Conservation (phyloP, 2,888 invertebrate genomes). For the Caenorhabditis sp. region DNA sequence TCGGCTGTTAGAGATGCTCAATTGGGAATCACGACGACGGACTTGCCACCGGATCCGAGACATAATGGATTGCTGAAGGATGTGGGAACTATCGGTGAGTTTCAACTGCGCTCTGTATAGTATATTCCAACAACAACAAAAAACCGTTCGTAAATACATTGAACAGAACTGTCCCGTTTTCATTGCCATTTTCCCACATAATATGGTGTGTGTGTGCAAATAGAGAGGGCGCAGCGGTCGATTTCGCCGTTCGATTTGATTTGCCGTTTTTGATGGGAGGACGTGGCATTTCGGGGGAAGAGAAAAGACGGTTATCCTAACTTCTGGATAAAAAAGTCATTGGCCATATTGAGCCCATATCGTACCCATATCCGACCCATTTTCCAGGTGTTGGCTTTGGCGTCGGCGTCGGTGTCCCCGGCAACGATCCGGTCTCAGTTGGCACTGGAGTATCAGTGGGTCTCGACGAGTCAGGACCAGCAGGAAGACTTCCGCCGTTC, state of each 20-base stretch:
- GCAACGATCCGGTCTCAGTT: slow-evolving; percentile 75
- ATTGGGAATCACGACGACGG: slow-evolving; percentile 54
- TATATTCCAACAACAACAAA: no score
- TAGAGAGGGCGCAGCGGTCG: not conserved
- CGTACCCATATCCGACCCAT: no score
- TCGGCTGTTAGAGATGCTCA: slow-evolving; percentile 48
- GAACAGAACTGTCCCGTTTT: no score
- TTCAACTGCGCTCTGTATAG: no score
- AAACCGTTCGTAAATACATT: no score
- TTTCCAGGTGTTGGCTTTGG: slow-evolving; percentile 74
- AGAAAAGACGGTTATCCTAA: no score
- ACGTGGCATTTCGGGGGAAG: no score
- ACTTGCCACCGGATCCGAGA: slow-evolving; percentile 63
- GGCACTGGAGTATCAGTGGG: slow-evolving; percentile 70
- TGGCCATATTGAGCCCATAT: no score
- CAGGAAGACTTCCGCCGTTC: slow-evolving; percentile 72
- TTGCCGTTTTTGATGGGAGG: no score
- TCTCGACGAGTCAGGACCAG: slow-evolving; percentile 73
- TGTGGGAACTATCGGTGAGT: slow-evolving; percentile 67
- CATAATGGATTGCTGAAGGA: slow-evolving; percentile 71
- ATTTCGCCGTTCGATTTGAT: no score
- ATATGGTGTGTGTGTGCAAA: not conserved
- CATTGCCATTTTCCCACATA: no score
- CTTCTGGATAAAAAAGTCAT: no score
- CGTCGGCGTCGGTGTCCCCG: slow-evolving; percentile 72